Base-by-base conservation (phyloP, 2,888 invertebrate species). In the Platerodrilus igneus region DNA sequence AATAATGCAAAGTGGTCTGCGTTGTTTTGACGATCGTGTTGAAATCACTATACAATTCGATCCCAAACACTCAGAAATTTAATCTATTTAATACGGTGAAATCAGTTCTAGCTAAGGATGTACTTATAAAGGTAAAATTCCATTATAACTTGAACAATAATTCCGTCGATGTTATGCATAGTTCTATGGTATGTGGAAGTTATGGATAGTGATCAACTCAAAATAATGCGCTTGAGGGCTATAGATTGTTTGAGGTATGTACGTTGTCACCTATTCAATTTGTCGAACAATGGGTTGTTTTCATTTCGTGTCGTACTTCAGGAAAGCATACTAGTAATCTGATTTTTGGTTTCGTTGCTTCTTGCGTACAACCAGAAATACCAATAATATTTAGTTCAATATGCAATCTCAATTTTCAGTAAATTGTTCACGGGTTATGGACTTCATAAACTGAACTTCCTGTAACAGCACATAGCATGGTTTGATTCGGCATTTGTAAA, bases 111-210 rank as follows among this genome's bases (percentile, higher is more conserved):
- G 33, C 20, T 28, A 13, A 25, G 20, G 32, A 21, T 13, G 30
- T 23, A 29, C 30, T 35, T 30, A 23, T 48, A 45, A 48, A 48
- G 42, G 43, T 41, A 19, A 38, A 38, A 41, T 37, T 44, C 34
- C 44, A 49, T 47, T 49, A 47, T 41, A 44, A 49, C 41, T 49
- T 41, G 45, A 37, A 50, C 45, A 50, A 47, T 47, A 47, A 50
- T 47, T 49, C 42, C 47, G 47, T 49, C 47, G 45, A 45, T 47
- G 42, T 47, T 50, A 45, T 42, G 40, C 19, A 45, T 45, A 47
- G 42, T 50, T 47, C 35, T 41, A 35, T 39, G 36, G 38, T 29
- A 28, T 42, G 30, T 21, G 26, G 22, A 14, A 30, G 29, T 46
- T 41, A 46, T 37, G 41, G 41, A 43, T 46, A 41, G 15, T 18